A percentile compares a stretch with the other conserved stretches of the same genome.
Evolutionary conservation across 1,140 invertebrate genomes (phyloP).

Genomic region (Drosophila lini): DNA sequence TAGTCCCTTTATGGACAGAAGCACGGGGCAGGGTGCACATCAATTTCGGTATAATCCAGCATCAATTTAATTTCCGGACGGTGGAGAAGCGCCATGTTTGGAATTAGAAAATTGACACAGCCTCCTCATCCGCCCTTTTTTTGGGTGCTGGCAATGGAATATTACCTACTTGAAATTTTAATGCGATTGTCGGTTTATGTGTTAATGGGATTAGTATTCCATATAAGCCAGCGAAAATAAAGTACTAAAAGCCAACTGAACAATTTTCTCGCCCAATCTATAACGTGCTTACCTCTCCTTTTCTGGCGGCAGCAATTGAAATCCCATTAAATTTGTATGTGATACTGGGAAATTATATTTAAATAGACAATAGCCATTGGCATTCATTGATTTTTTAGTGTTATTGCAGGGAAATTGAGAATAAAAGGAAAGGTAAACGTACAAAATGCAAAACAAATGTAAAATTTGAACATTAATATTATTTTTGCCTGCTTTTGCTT

Average conservation of each 20-base stretch:
- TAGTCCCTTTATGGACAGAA: constrained; percentile 26
- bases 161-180: constrained; percentile 37
- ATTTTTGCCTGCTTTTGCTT: not conserved
- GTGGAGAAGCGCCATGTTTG: constrained; percentile 17
- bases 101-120: constrained; percentile 51
- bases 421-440: constrained; percentile 1
- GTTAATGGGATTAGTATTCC: constrained; percentile 61
- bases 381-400: not conserved
- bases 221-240: constrained; percentile 23
- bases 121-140: not conserved
- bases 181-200: constrained; percentile 48
- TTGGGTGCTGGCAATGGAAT: constrained; percentile 48
- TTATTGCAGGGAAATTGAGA: constrained; percentile 7
- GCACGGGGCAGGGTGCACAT: constrained; percentile 27
- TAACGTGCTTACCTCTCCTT: not conserved
- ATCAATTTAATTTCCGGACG: constrained; percentile 74
- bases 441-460: too few species aligned
- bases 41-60: constrained; percentile 51
- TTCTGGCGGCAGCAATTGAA: constrained; percentile 7
- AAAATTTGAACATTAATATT: not conserved
- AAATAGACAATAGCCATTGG: constrained; percentile 7
- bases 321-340: constrained; percentile 35
- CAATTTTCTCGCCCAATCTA: constrained; percentile 14
- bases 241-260: constrained; percentile 50
- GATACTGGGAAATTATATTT: constrained; percentile 15